Evolutionary conservation across 2,888 invertebrate species (phyloP).

Genomic region (Drosophila yooni): DNA sequence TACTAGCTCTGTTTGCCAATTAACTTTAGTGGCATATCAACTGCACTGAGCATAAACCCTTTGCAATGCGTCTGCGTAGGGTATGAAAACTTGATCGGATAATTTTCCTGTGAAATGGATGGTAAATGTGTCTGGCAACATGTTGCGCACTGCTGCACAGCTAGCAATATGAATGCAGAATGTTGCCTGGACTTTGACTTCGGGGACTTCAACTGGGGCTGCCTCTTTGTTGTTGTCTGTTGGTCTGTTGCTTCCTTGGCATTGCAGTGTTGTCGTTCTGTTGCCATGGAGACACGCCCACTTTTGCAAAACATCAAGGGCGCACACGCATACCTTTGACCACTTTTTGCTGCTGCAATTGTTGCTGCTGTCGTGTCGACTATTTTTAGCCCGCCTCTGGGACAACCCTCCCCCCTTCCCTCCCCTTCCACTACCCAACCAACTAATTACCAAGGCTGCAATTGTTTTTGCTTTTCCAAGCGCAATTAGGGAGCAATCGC

Average conservation of each 20-base stretch:
- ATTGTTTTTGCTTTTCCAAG: conserved; percentile 28
- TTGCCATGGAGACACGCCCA: conserved; percentile 71
- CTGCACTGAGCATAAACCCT: background rate
- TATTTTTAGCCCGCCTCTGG: conserved; percentile 44
- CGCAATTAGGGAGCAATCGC: conserved; percentile 50
- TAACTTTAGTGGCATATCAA: too few species aligned
- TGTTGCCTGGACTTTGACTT: conserved; percentile 36
- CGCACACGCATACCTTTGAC: conserved; percentile 38
- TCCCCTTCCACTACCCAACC: conserved; percentile 3
- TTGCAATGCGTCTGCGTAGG: background rate
- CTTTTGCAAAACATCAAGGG: conserved; percentile 64
- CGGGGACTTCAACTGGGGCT: conserved; percentile 21
- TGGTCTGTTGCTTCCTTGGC: background rate
- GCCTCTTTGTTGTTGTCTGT: conserved; percentile 38
- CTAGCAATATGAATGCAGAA: conserved; percentile 19
- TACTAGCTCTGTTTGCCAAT: background rate
- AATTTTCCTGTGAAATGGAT: conserved; percentile 26
- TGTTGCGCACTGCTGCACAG: conserved; percentile 16
- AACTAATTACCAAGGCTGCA: conserved; percentile 48
- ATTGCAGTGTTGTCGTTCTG: conserved; percentile 31
- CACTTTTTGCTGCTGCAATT: conserved; percentile 23
- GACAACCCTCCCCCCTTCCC: background rate
- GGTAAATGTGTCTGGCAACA: conserved; percentile 49
- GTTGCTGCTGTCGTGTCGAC: conserved; percentile 33
- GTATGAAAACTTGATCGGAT: conserved; percentile 30